Conservation (phyloP, 92 coral and sea anemone genomes). For the Phymanthus crucifer region DNA sequence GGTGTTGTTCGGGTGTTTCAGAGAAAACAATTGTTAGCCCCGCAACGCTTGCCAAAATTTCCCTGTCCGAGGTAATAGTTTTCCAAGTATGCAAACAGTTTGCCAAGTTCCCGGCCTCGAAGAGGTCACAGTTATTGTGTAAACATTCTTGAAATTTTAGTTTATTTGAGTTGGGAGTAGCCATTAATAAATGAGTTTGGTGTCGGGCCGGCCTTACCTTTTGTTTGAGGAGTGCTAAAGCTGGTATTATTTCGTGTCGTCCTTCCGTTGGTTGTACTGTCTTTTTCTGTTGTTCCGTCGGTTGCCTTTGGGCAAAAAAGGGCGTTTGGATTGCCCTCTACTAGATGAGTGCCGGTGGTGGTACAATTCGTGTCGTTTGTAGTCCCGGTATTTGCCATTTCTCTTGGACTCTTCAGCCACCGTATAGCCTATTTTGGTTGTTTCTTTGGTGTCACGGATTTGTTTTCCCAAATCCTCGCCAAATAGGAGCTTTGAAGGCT, state of each 20-base stretch:
- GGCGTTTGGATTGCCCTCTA: no score
- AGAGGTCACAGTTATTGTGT: neutral
- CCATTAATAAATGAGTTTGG: no score
- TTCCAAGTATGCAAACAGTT: neutral
- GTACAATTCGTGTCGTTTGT: neutral
- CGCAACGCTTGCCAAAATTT: neutral
- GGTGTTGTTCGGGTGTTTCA: neutral
- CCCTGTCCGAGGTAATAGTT: neutral
- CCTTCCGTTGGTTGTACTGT: neutral
- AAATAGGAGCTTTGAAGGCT: constrained; percentile 31
- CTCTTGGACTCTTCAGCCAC: neutral
- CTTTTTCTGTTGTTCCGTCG: neutral
- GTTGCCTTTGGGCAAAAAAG: neutral
- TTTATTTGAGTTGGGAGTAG: neutral
- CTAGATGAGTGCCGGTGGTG: neutral
- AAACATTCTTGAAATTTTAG: neutral
- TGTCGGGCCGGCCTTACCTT: no score
- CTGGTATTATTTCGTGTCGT: neutral
- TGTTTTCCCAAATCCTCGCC: constrained; percentile 44
- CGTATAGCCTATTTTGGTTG: neutral
- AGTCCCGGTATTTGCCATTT: neutral
- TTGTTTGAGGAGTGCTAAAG: neutral
- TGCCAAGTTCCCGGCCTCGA: neutral
- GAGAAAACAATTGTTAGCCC: neutral
- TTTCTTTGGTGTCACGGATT: constrained; percentile 48